Evolutionary conservation across 2,797 vertebrate species (phyloP), one percentile per base, ranked within the genome.

Genomic region (Xenentodon cancila): DNA sequence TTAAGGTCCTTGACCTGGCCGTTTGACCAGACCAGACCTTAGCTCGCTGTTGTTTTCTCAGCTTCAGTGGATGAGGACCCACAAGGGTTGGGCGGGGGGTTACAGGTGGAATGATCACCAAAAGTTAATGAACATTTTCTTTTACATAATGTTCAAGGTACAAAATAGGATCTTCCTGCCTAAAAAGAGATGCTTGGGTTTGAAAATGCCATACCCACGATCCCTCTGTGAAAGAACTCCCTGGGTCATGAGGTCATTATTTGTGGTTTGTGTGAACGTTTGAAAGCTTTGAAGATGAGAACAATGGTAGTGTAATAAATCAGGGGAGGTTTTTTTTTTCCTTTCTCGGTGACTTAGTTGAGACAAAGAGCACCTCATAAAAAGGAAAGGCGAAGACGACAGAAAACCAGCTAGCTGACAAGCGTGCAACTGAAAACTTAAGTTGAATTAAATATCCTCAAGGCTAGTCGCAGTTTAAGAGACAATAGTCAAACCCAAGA

Each of bases 1-100:
- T 86, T 34, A 32, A 82, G 80, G 80, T 89, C 82, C 82, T 91
- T 90, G 88, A 91, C 90, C 89, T 66, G 68, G 51, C 53, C 8
- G 84, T 82, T 83, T 88, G 90, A 91, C 84, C 87, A 71, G 61
- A 54, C 52, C 59, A 71, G 61, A 54, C 52, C 59, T 47, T 17
- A 72, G 78, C 64, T 64, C 43, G 81, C 42, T 68, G 77, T 73
- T 90, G 85, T 89, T 90, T 86, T 87, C 79, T 84, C 79, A 89
- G 76, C 77, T 81, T 81, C 69, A 80, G 53, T 74, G 70, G 63
- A 71, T 66, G 74, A 64, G 71, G 80, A 85, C 77, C 78, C 80
- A n/a, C n/a, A n/a, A n/a, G n/a, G n/a, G n/a, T n/a, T n/a, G n/a
- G n/a, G n/a, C n/a, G n/a, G n/a, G n/a, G n/a, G n/a, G n/a, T 66